Conservation (phyloP, 2,797 vertebrate genomes). For the Sebastes alutus region DNA sequence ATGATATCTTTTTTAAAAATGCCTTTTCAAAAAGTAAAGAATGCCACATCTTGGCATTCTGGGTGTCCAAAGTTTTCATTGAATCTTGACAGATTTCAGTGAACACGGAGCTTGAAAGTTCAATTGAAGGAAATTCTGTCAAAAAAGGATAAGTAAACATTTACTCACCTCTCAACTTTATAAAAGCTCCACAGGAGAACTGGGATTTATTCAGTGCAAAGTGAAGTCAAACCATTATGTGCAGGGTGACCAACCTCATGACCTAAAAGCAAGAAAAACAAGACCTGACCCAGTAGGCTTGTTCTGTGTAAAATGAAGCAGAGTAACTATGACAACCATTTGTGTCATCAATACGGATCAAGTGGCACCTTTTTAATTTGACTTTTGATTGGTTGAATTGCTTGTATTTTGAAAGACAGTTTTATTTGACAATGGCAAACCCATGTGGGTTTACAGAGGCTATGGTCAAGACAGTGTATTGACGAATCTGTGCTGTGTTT, state of each 20-base stretch:
- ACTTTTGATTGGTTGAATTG: neutral
- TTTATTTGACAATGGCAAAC: neutral
- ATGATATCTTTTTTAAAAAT: neutral
- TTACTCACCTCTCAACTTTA: neutral
- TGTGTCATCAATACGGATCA: neutral
- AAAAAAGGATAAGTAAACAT: neutral
- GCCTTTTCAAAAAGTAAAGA: neutral
- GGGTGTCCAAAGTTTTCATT: neutral
- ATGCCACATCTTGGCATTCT: too few relatives aligned
- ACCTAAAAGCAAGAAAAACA: neutral
- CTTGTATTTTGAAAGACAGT: neutral
- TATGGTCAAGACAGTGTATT: neutral
- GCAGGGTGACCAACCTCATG: neutral
- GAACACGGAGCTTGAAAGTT: neutral
- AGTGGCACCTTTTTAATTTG: neutral
- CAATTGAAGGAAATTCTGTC: neutral
- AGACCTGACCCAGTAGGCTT: neutral
- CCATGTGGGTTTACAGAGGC: neutral
- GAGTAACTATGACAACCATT: neutral
- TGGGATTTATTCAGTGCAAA: neutral
- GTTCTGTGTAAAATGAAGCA: neutral
- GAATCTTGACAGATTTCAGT: neutral
- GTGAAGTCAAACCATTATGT: neutral
- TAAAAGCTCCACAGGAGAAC: neutral
- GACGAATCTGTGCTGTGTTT: constrained; percentile 3